Evolutionary conservation across 2,113 vertebrate species (phyloP).

Genomic region (Arothron firmamentum): DNA sequence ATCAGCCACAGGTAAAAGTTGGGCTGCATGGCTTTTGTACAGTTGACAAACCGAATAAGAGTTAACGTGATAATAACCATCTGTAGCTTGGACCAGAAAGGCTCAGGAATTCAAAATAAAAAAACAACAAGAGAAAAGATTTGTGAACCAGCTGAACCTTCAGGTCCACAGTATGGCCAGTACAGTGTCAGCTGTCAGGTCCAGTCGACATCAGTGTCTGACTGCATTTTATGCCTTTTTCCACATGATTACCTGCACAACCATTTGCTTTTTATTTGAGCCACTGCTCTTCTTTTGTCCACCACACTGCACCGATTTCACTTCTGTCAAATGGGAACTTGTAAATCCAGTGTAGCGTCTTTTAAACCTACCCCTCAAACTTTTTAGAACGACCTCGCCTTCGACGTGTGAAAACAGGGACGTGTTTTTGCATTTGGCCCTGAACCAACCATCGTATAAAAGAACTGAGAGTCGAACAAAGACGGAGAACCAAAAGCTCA

Average conservation of each 20-base stretch:
- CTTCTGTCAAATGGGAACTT: neutral
- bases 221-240: constrained; percentile 31
- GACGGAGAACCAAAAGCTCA: constrained; percentile 38
- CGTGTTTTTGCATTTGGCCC: neutral
- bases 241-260: constrained; percentile 13
- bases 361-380: neutral
- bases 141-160: no score
- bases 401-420: neutral
- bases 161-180: no score
- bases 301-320: neutral
- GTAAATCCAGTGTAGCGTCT: neutral
- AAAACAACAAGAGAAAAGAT: no score
- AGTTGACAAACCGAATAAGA: no score
- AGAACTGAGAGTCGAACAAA: constrained; percentile 3
- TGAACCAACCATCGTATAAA: constrained; percentile 2
- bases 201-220: neutral
- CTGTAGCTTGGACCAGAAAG: no score
- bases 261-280: neutral
- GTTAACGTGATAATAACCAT: no score
- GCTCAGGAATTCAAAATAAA: no score
- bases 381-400: neutral
- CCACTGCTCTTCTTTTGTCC: neutral
- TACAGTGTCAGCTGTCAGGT: neutral
- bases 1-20: neutral
- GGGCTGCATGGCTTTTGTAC: no score